These are phyloP conservation scores for Sardinella longiceps DNA, from an alignment of 2,797 vertebrate genomes.

Conservation along the genomic window DNA sequence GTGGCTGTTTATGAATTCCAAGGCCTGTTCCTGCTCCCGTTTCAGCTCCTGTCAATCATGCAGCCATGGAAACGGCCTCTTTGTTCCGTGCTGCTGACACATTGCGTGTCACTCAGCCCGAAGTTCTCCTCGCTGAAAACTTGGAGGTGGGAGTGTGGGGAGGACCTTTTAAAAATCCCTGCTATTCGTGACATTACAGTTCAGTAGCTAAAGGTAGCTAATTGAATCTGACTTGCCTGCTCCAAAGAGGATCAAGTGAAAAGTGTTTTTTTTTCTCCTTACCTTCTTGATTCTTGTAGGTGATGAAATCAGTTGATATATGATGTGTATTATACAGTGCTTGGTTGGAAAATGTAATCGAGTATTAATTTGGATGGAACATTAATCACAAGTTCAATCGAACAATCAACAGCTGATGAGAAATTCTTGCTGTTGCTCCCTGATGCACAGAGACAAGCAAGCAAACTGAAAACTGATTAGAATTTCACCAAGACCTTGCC, in stretches of 20 bases:
- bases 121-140: background rate
- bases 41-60: conserved; percentile 16
- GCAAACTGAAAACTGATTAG: background rate
- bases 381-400: background rate
- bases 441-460: background rate
- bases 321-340: background rate
- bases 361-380: background rate
- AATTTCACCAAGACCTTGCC: background rate
- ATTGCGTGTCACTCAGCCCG: conserved; percentile 7
- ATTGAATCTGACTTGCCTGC: background rate
- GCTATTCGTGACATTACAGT: background rate
- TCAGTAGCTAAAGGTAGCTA: background rate
- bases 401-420: background rate
- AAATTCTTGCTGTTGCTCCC: background rate
- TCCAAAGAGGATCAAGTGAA: background rate
- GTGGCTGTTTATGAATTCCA: conserved; percentile 33
- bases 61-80: conserved; percentile 33
- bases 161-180: background rate
- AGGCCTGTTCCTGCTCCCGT: background rate
- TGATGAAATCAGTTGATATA: background rate
- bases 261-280: background rate
- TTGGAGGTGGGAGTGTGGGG: background rate
- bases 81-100: conserved; percentile 33
- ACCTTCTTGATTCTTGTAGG: background rate
- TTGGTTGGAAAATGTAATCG: background rate